Base-by-base conservation (phyloP, 1,140 invertebrate species). In the Pachypsylla venusta region DNA sequence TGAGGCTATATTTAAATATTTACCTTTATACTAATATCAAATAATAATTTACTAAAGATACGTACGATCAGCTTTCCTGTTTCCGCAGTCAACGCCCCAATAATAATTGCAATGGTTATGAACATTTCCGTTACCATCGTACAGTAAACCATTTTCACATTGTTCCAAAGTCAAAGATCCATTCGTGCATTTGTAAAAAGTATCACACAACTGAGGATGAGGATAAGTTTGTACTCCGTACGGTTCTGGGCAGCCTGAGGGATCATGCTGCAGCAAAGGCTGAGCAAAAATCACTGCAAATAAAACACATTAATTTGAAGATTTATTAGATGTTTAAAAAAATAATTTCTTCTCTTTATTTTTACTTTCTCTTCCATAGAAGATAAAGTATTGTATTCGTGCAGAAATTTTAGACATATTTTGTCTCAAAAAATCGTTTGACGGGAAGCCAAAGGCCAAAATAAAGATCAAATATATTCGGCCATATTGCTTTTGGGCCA, bases 91-190 rank as follows among this genome's bases (percentile, higher is more conserved):
- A 1, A 91, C 89, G 22, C 83, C 89, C 90, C 91, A 94, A 72
- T 91, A 77, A 74, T 93, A 94, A 73, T 91, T 92, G 77, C 92
- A 95, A 74, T 93, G 87, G 67, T 93, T 83, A 74, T 93, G 83
- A 0, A 90, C 84, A 2, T 80, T 79, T 1, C 89, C 89, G 66
- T 89, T 88, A 30, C 90, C 89, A 66, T 92, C 89, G 68, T 89
- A 94, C 2, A 94, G 75, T 13, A 95, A 76, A 19, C 92, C 92
- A 69, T 95, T 94, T 66, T 91, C 90, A 68, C 91, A 95, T 16
- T 82, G 83, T 71, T 93, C 91, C 62, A 90, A 77, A 1, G 86
- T 91, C 64, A 93, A 70, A 1, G 89, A 91, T 25, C 91, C 91
- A 69, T 94, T 94, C 7, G 82, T 85, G 70, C 91, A 94, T 14